Evolutionary conservation across 2,888 invertebrate species (phyloP), one percentile per base, ranked within the genome.

Genomic region (Labia minor): DNA sequence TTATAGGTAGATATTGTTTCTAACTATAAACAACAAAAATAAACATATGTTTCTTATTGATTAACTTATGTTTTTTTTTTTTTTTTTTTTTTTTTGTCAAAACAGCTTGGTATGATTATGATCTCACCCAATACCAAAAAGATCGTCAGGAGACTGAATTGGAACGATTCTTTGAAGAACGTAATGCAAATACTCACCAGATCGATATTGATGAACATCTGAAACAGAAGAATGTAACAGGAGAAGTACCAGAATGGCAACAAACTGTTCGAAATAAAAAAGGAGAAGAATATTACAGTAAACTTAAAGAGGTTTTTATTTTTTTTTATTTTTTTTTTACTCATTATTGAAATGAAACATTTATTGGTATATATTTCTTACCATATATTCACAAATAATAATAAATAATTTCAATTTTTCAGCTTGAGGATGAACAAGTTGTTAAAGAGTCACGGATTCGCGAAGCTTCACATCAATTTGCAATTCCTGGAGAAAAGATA

Each of bases 51-150:
- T 26, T 26, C 8, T 26, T 26, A 26, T 26, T 26, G 8, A 26
- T 26, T 26, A 26, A 26, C 8, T 26, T 26, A 8, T 26, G 26
- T 3, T 6, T 26, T 26, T 6, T 6, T 8, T 26, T 26, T 26
- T 26, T 8, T n/a, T 26, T 8, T 26, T 8, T 49, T 66, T 37
- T 68, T 64, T 49, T 8, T 33, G 62, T 62, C 62, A 74, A 72
- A 76, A 72, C 78, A 90, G 94, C 94, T 74, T 95, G 94, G 94
- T 95, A 95, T 82, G 94, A 95, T 81, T 84, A 85, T 76, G 93
- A 91, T 77, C 85, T 92, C 76, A 83, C 88, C 72, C 86, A 86
- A 76, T 93, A 92, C 79, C 94, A 93, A 79, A 83, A 85, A 77
- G 88, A 89, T 73, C 87, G 92, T 71, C 81, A 85, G 77, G 90